A percentile compares a stretch with the other conserved stretches of the same genome.
These are phyloP conservation scores for Nephrotoma flavescens DNA, from an alignment of 2,888 invertebrate genomes.

Conservation along the genomic window DNA sequence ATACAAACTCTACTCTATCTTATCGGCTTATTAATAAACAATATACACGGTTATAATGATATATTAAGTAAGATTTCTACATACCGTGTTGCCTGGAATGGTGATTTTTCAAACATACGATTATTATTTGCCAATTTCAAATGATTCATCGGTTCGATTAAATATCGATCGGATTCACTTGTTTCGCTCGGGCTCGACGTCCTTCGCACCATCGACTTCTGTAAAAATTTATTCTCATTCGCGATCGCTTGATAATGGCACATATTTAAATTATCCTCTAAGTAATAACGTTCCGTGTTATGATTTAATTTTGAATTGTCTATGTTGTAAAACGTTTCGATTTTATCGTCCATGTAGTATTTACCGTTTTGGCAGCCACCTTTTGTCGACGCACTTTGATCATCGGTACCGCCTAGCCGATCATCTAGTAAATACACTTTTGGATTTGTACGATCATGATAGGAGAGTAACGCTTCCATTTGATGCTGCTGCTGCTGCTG, in stretches of 20 bases:
- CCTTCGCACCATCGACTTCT: slow-evolving; percentile 18
- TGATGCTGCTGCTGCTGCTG: slow-evolving; percentile 14
- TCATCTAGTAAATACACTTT: slow-evolving; percentile 4
- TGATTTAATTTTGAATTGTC: slow-evolving; percentile 16
- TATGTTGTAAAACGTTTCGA: slow-evolving; percentile 29
- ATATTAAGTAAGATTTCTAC: not conserved
- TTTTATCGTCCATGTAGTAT: slow-evolving; percentile 30
- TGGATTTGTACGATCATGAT: slow-evolving; percentile 14
- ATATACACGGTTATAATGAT: not conserved
- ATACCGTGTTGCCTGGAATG: not conserved
- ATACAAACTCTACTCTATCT: not conserved
- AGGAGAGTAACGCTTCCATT: slow-evolving; percentile 25
- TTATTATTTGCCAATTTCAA: not conserved
- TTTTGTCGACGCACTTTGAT: slow-evolving; percentile 13
- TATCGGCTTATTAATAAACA: not conserved
- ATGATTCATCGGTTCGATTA: slow-evolving; percentile 21
- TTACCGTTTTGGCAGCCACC: slow-evolving; percentile 16
- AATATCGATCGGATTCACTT: slow-evolving; percentile 31
- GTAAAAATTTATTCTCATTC: not conserved
- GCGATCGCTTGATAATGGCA: slow-evolving; percentile 3
- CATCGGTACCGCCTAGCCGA: slow-evolving; percentile 14
- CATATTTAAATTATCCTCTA: slow-evolving; percentile 22
- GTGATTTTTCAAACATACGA: not conserved
- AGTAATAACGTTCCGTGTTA: slow-evolving; percentile 29
- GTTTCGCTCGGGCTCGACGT: slow-evolving; percentile 32